phyloP scores from a whole-genome alignment of 2,113 vertebrate genomes.

The Lota lota region DNA sequence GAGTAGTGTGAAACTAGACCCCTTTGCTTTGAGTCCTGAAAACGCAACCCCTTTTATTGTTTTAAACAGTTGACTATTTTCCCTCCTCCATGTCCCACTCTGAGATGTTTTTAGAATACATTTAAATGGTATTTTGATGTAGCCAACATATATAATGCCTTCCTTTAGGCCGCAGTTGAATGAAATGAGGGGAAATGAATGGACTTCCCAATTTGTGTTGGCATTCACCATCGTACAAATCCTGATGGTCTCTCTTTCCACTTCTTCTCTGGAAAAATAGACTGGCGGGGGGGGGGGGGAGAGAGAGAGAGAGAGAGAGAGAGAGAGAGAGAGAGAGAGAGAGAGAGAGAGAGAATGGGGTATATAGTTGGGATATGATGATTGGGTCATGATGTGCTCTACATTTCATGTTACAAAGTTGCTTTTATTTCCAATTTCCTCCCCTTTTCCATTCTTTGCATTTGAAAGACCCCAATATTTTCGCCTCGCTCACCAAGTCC shows the following conservation, averaged over 20 bases:
- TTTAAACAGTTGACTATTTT: constrained; percentile 34
- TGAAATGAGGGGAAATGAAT: constrained; percentile 36
- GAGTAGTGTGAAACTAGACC: constrained; percentile 36
- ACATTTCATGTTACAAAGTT: constrained; percentile 48
- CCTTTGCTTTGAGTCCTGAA: constrained; percentile 39
- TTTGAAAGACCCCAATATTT: constrained; percentile 64
- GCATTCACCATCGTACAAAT: constrained; percentile 50
- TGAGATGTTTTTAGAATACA: constrained; percentile 39
- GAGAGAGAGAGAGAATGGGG: constrained; percentile 12
- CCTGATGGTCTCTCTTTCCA: constrained; percentile 45
- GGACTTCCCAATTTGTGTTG: constrained; percentile 54
- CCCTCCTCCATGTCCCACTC: constrained; percentile 14
- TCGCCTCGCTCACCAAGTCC: constrained; percentile 40
- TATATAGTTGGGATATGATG: constrained; percentile 36
- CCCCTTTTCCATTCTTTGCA: constrained; percentile 28
- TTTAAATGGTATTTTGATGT: constrained; percentile 53
- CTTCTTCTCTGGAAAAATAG: constrained; percentile 33
- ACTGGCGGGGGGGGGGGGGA: background rate
- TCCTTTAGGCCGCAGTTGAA: constrained; percentile 40
- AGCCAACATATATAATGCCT: constrained; percentile 43
- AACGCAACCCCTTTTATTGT: constrained; percentile 33
- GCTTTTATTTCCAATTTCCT: constrained; percentile 49
- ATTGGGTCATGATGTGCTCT: constrained; percentile 42
- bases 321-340: background rate
- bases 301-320: no score